Conservation (phyloP, 2,113 vertebrate species). For the Neofelis nebulosa region DNA sequence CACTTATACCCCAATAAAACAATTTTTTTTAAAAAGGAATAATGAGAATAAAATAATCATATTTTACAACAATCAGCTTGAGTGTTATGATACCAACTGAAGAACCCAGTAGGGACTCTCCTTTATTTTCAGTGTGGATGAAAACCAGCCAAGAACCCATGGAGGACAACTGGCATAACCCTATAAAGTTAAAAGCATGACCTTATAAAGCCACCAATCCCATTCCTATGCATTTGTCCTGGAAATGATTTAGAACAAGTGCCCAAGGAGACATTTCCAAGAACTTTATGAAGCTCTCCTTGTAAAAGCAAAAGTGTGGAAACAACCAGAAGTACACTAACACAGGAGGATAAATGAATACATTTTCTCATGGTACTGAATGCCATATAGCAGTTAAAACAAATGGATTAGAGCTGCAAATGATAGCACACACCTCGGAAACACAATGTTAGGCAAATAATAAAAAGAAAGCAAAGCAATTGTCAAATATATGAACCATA, state of each 20-base stretch:
- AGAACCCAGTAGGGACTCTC: not conserved
- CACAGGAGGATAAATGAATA: not conserved
- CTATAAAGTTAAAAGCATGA: not conserved
- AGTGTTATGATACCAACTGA: not conserved
- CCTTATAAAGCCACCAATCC: not conserved
- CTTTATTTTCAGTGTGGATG: not conserved
- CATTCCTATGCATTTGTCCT: not conserved
- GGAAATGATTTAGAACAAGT: not conserved
- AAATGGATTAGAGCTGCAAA: not conserved
- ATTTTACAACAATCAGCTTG: not conserved
- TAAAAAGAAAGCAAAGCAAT: not conserved
- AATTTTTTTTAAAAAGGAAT: not conserved
- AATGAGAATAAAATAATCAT: not conserved
- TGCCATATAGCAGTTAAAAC: not conserved
- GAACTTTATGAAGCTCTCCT: not conserved
- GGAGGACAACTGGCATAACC: not conserved
- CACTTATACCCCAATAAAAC: not conserved
- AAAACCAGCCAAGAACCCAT: not conserved
- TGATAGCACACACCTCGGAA: not conserved
- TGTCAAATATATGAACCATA: not conserved
- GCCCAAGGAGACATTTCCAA: not conserved
- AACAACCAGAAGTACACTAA: not conserved
- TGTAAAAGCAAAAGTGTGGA: not conserved
- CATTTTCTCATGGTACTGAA: not conserved
- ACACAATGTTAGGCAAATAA: not conserved